A percentile compares a stretch with the other conserved stretches of the same genome.
phyloP scores from a whole-genome alignment of 23 tunicate species.

The Ascidia mentula region DNA sequence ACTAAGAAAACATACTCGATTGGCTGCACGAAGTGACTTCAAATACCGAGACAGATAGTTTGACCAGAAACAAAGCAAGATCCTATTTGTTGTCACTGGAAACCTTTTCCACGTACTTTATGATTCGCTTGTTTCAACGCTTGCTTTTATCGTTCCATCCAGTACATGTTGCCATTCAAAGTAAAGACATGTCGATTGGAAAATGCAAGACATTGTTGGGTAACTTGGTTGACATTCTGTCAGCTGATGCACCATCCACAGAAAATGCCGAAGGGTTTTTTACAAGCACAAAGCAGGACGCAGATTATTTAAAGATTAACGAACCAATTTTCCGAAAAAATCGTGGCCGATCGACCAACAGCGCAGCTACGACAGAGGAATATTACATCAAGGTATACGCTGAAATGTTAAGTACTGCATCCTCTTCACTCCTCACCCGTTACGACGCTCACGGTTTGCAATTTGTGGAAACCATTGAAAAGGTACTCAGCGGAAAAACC shows the following conservation, averaged over 20 bases:
- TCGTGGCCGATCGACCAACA: too few relatives aligned
- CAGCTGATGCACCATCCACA: neutral
- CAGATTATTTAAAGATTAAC: neutral
- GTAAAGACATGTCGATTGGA: neutral
- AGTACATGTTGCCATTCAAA: constrained; percentile 16
- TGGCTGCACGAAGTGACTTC: too few relatives aligned
- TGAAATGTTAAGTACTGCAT: too few relatives aligned
- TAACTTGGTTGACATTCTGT: neutral
- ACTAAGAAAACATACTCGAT: neutral
- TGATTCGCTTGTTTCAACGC: constrained; percentile 12
- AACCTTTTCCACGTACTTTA: neutral
- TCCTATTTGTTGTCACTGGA: neutral
- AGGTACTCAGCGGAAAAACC: too few relatives aligned
- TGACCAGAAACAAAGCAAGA: neutral
- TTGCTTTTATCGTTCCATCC: constrained; percentile 1
- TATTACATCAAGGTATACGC: too few relatives aligned
- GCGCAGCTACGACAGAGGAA: too few relatives aligned
- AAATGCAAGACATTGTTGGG: neutral
- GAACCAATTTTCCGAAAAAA: too few relatives aligned
- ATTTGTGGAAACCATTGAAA: too few relatives aligned
- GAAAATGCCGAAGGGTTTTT: neutral
- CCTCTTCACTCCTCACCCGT: too few relatives aligned
- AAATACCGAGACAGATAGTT: too few relatives aligned
- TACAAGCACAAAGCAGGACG: neutral
- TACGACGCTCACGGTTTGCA: too few relatives aligned